Evolutionary conservation across 2,888 invertebrate genomes (phyloP), one percentile per base, ranked within the genome.

Genomic region (Vanessa cardui): DNA sequence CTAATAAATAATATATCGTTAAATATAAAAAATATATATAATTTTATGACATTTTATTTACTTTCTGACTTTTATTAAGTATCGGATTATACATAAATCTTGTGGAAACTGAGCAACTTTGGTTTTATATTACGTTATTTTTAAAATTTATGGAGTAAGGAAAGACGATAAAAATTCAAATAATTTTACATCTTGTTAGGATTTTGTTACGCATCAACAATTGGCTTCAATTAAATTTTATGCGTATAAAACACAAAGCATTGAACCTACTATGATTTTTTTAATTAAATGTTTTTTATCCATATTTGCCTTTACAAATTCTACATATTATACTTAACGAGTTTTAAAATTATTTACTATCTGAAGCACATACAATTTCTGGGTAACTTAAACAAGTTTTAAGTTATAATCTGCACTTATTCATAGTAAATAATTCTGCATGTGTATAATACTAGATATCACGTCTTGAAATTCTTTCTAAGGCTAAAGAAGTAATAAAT

Each of bases 81-180:
- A 4, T 39, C 16, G 33, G 16, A 26, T 54, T 31, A 18, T 39
- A 12, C 39, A 56, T 56, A 56, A 56, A 56, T 56, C 56, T 47
- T 16, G n/a, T 18, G 39, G 31, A 39, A 56, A 54, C 16, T 18
- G 33, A 56, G 56, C 9, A 56, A 33, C 56, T 33, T 33, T 9
- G 18, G 56, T 6, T 56, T 56, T 39, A 18, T 39, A 18, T 56
- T 39, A 56, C 33, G 33, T 9, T 39, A 6, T 31, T 54, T 31
- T 31, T 54, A 3, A 18, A 56, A 56, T 56, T 56, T 56, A 56
- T 56, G 56, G 56, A 26, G 9, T 16, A 31, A 56, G 12, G n/a
- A 56, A 15, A 39, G 6, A 56, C 39, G 39, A 12, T 56, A 56
- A 56, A 31, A 54, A 54, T 54, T 54, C 26, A 31, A 54, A 54